These are phyloP conservation scores for Penaeus vannamei DNA, from an alignment of 1,140 invertebrate species.

Conservation along the genomic window DNA sequence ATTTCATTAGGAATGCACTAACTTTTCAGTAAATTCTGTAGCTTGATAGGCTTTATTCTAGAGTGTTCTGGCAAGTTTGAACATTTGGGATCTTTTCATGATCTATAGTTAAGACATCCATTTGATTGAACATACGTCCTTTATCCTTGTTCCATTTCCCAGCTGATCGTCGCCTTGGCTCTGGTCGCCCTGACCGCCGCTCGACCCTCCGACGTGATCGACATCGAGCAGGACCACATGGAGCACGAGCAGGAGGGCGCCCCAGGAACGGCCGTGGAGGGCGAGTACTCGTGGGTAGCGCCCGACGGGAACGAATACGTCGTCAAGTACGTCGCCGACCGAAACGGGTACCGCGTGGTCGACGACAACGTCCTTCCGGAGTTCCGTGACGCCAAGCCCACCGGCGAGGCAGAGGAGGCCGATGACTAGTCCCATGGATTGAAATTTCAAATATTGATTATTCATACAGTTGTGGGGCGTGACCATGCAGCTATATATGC, in stretches of 20 bases:
- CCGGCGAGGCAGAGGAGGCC: too few relatives aligned
- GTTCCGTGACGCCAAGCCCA: too few relatives aligned
- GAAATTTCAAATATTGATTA: too few relatives aligned
- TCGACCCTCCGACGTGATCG: constrained; percentile 49
- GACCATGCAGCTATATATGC: too few relatives aligned
- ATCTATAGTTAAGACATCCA: not conserved
- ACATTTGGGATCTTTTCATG: too few relatives aligned
- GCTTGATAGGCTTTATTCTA: too few relatives aligned
- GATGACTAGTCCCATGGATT: too few relatives aligned
- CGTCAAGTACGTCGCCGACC: constrained; percentile 56
- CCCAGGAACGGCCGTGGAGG: constrained; percentile 42
- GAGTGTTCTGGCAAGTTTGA: too few relatives aligned
- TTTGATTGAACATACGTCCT: too few relatives aligned
- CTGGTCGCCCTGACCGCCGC: constrained; percentile 43
- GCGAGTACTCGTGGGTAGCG: constrained; percentile 51
- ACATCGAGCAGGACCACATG: constrained; percentile 57
- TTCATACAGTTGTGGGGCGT: too few relatives aligned
- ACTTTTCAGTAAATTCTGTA: too few relatives aligned
- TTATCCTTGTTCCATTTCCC: not conserved
- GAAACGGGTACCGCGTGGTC: constrained; percentile 32
- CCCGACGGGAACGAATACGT: constrained; percentile 49
- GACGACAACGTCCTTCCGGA: constrained; percentile 38
- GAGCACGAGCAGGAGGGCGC: constrained; percentile 33
- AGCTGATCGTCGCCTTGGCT: constrained; percentile 44
- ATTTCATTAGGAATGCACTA: too few relatives aligned